Evolutionary conservation across 2,113 vertebrate species (phyloP), one percentile per base, ranked within the genome.

Genomic region (Tachuris rubrigastra): DNA sequence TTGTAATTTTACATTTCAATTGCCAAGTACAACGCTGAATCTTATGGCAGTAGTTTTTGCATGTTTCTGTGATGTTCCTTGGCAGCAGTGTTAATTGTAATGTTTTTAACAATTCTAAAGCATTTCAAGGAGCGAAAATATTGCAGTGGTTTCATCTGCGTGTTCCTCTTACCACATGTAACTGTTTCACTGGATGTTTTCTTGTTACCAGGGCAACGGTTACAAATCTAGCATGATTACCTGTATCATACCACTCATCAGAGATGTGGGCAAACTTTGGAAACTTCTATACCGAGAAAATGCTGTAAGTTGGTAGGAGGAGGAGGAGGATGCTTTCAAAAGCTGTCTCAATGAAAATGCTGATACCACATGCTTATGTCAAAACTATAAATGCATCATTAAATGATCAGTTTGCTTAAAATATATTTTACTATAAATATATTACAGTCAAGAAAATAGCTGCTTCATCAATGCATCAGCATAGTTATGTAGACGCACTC

Each of bases 261-360:
- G 66, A 92, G 80, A 89, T 87, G 76, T 92, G 90, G 88, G 96
- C 88, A 92, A 95, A 94, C 77, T 90, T 69, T 56, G 68, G 75
- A 60, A 96, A 93, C 56, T 84, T 81, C 52, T 81, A 56, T 55
- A 81, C 6, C 71, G 56, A 86, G 73, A 83, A 96, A 96, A 90
- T 44, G 69, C 49, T 92, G 69, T 72, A 62, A 42, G 68, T 41
- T 97, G 52, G 68, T 90, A 89, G 58, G 93, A 97, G 21, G 69
- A 66, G 77, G 44, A 50, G 77, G 44, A 50, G n/a, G 33, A 30
- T 94, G 46, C 69, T 94, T 88, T 66, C 82, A 85, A 88, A 92
- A 86, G 41, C 53, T 58, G 23, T 47, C n/a, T 89, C 67, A 91
- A 21, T 91, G 71, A 92, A 91, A 90, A 85, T 62, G 41, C 58